phyloP scores from a whole-genome alignment of 2,797 vertebrate genomes.

The Channa striata region DNA sequence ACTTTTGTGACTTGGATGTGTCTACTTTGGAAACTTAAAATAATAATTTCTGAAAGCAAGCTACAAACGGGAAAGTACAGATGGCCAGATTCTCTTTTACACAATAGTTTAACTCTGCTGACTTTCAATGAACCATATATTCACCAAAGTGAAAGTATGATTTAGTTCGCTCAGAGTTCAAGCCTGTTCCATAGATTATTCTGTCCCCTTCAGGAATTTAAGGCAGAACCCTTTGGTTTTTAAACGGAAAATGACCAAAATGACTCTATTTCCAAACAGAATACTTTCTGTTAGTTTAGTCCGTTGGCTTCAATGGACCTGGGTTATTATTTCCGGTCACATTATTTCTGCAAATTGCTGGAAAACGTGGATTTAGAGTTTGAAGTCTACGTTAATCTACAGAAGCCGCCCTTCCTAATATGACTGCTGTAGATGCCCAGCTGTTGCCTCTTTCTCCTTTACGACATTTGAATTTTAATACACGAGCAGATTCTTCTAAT shows the following conservation, averaged over 20 bases:
- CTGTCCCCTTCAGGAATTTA: neutral
- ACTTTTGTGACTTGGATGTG: neutral
- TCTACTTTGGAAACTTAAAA: no score
- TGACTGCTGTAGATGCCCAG: neutral
- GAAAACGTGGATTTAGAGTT: no score
- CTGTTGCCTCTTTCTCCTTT: no score
- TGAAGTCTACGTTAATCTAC: no score
- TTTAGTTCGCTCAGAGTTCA: neutral
- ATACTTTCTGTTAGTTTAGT: no score
- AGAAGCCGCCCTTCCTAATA: neutral
- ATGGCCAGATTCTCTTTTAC: neutral
- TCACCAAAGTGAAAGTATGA: slow-evolving; percentile 18
- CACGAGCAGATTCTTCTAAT: no score
- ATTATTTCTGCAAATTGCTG: no score
- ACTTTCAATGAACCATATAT: neutral
- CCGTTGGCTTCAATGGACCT: no score
- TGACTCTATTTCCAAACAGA: no score
- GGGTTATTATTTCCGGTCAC: no score
- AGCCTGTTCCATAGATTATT: neutral
- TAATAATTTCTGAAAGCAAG: neutral
- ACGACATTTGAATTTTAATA: neutral
- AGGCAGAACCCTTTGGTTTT: no score
- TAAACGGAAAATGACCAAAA: no score
- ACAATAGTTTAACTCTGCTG: neutral
- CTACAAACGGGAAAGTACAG: neutral